A percentile compares a stretch with the other conserved stretches of the same genome.
These are phyloP conservation scores for Clostera curtula DNA, from an alignment of 2,888 invertebrate species.

Conservation along the genomic window DNA sequence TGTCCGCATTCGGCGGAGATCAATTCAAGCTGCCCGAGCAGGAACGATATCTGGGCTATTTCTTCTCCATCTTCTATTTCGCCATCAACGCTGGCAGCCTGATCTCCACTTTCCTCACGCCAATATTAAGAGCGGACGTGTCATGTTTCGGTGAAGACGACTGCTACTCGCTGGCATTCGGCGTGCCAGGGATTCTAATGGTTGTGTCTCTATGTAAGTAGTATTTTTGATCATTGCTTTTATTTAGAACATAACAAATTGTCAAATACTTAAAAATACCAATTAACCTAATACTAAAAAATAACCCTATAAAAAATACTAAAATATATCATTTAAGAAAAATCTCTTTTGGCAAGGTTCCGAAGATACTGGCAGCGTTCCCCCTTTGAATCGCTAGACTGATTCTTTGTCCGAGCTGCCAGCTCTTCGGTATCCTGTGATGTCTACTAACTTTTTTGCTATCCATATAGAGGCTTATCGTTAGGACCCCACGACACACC, in stretches of 20 bases:
- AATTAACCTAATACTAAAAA: not conserved
- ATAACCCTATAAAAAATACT: too few relatives aligned
- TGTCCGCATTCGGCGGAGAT: conserved; percentile 96
- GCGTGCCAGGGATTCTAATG: conserved; percentile 92
- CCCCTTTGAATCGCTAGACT: too few relatives aligned
- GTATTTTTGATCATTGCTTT: conserved; percentile 1
- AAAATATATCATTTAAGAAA: too few relatives aligned
- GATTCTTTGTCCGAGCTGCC: too few relatives aligned
- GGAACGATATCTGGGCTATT: conserved; percentile 83
- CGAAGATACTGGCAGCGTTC: too few relatives aligned
- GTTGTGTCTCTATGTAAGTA: conserved; percentile 82
- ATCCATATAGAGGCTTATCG: too few relatives aligned
- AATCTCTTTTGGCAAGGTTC: too few relatives aligned
- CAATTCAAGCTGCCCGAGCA: conserved; percentile 91
- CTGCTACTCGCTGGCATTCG: conserved; percentile 91
- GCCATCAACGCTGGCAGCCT: conserved; percentile 94
- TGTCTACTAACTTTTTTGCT: too few relatives aligned
- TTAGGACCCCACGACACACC: too few relatives aligned
- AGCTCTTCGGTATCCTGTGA: too few relatives aligned
- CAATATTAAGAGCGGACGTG: conserved; percentile 86
- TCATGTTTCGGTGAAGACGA: conserved; percentile 84
- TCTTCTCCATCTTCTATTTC: conserved; percentile 96
- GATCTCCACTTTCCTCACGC: conserved; percentile 91
- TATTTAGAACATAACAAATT: too few relatives aligned
- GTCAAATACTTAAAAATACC: not conserved